Percentiles rank a stretch among this genome's conserved stretches.
These are phyloP conservation scores for Hycleus phaleratus DNA, from an alignment of 1,140 invertebrate genomes.

Conservation along the genomic window DNA sequence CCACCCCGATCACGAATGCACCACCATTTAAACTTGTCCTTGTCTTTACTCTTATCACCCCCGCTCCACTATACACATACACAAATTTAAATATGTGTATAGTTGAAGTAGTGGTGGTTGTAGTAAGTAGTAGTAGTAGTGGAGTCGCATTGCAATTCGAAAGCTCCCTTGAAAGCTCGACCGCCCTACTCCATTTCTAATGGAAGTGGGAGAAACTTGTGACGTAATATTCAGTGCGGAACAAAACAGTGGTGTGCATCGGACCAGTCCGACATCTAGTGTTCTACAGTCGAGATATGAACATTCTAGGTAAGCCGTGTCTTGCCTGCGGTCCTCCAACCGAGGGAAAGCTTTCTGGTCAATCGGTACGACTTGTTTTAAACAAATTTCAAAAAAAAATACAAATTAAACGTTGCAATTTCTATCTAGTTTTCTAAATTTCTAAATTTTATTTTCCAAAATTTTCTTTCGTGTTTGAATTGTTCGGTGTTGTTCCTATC, in stretches of 20 bases:
- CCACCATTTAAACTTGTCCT: neutral
- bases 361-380: slow-evolving; percentile 23
- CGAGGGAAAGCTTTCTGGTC: slow-evolving; percentile 10
- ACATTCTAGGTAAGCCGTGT: slow-evolving; percentile 41
- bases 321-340: slow-evolving; percentile 13
- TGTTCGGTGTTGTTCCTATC: neutral
- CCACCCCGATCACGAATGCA: too few relatives aligned
- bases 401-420: neutral
- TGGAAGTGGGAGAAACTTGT: slow-evolving; percentile 21
- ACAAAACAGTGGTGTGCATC: slow-evolving; percentile 30
- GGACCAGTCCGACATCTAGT: slow-evolving; percentile 36
- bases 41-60: neutral
- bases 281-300: slow-evolving; percentile 37
- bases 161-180: slow-evolving; percentile 9
- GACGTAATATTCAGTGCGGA: slow-evolving; percentile 36
- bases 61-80: neutral
- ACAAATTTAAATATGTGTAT: too few relatives aligned
- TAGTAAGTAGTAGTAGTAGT: too few relatives aligned
- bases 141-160: neutral
- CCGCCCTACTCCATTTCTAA: neutral
- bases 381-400: neutral
- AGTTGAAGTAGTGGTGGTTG: too few relatives aligned
- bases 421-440: neutral
- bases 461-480: slow-evolving; percentile 1
- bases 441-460: neutral